Percentiles rank a stretch among this genome's conserved stretches.
These are phyloP conservation scores for Diarsia rubi DNA, from an alignment of 2,888 invertebrate species.

Conservation along the genomic window DNA sequence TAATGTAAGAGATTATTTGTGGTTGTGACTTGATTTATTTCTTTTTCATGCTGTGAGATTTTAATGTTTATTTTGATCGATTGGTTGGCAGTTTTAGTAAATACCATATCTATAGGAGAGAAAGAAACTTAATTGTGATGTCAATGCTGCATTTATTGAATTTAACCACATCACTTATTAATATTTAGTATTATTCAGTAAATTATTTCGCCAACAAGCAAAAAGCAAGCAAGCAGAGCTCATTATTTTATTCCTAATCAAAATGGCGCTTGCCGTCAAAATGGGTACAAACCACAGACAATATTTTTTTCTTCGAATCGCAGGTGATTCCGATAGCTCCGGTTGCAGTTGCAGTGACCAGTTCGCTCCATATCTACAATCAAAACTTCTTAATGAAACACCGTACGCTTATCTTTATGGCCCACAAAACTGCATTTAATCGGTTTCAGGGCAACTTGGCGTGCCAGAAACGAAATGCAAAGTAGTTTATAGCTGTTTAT, in stretches of 20 bases:
- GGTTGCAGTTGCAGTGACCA: slow-evolving; percentile 8
- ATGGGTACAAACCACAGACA: not conserved
- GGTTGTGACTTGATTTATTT: slow-evolving; percentile 1
- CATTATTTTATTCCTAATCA: slow-evolving; percentile 16
- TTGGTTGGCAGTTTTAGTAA: not conserved
- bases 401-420: slow-evolving; percentile 48
- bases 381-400: slow-evolving; percentile 59
- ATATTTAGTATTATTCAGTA: not conserved
- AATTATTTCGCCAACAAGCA: not conserved
- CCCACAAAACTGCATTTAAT: slow-evolving; percentile 53
- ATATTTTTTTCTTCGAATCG: slow-evolving; percentile 33
- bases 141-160: not conserved
- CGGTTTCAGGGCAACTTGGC: slow-evolving; percentile 57
- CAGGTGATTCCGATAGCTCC: slow-evolving; percentile 30
- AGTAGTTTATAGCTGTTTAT: slow-evolving; percentile 33
- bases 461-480: slow-evolving; percentile 63
- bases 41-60: not conserved
- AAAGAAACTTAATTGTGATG: not conserved
- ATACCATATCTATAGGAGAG: not conserved
- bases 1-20: slow-evolving; percentile 8
- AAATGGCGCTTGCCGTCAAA: slow-evolving; percentile 21
- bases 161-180: not conserved
- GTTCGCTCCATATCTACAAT: slow-evolving; percentile 48
- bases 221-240: not conserved
- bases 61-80: not conserved